Evolutionary conservation across 2,797 vertebrate genomes (phyloP).

Genomic region (Scolopax rusticola): DNA sequence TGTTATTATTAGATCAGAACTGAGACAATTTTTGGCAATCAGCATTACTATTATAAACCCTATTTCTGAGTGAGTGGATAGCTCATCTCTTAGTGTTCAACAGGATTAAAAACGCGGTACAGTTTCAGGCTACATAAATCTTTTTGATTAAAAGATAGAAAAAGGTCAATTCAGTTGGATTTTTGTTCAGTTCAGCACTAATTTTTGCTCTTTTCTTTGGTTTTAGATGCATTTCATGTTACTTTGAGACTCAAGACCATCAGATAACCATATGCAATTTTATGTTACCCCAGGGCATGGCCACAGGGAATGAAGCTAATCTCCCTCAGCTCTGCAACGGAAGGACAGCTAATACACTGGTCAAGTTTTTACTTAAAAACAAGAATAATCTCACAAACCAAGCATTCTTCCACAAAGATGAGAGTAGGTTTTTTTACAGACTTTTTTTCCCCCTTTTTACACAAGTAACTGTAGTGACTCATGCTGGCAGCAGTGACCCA

Average conservation of each 20-base stretch:
- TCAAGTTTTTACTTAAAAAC: background rate
- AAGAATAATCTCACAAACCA: background rate
- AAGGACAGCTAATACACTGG: background rate
- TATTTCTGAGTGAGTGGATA: background rate
- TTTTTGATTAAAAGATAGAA: background rate
- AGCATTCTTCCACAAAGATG: background rate
- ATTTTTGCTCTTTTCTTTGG: background rate
- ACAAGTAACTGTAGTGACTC: background rate
- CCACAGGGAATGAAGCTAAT: background rate
- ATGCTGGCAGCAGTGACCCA: accelerated
- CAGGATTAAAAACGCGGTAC: background rate
- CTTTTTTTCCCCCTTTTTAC: background rate
- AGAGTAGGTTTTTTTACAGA: background rate
- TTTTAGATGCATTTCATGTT: background rate
- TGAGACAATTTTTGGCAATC: background rate
- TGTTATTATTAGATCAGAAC: background rate
- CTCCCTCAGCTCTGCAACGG: background rate
- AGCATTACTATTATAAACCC: background rate
- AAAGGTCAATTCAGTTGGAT: background rate
- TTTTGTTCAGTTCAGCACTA: background rate
- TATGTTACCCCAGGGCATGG: background rate
- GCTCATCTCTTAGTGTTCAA: background rate
- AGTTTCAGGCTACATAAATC: background rate
- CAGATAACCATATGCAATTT: background rate
- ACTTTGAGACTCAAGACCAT: background rate